Percentiles rank a stretch among this genome's conserved stretches.
phyloP scores from a whole-genome alignment of 1,140 invertebrate species.

The Orchesella cincta region DNA sequence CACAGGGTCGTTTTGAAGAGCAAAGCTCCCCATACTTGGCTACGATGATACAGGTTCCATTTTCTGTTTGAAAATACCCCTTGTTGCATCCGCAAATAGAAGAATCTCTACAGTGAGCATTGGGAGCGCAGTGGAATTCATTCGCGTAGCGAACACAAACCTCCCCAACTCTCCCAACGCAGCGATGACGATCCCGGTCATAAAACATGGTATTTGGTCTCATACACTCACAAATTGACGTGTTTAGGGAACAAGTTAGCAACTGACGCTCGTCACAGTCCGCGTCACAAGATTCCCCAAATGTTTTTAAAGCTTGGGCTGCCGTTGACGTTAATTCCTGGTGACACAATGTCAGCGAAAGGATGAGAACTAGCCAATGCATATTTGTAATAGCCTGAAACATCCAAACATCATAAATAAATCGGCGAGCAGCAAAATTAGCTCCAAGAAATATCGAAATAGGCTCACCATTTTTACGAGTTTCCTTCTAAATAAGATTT shows the following conservation, averaged over 20 bases:
- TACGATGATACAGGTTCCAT: slow-evolving; percentile 33
- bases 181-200: slow-evolving; percentile 10
- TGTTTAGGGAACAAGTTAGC: slow-evolving; percentile 26
- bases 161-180: slow-evolving; percentile 17
- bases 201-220: slow-evolving; percentile 23
- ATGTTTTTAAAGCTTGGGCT: slow-evolving; percentile 25
- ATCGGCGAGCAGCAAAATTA: background rate
- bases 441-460: background rate
- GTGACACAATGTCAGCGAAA: background rate
- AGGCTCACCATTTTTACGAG: background rate
- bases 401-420: background rate
- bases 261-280: slow-evolving; percentile 34
- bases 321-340: background rate
- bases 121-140: slow-evolving; percentile 16
- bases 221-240: slow-evolving; percentile 38
- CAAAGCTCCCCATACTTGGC: slow-evolving; percentile 36
- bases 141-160: slow-evolving; percentile 16
- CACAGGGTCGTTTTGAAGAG: background rate
- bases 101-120: background rate
- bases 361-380: background rate
- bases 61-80: slow-evolving; percentile 32
- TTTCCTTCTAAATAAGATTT: background rate
- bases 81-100: slow-evolving; percentile 9
- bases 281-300: slow-evolving; percentile 27
- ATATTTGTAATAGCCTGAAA: background rate